phyloP scores from a whole-genome alignment of 2,888 invertebrate genomes.

The Odontocolon sp. region DNA sequence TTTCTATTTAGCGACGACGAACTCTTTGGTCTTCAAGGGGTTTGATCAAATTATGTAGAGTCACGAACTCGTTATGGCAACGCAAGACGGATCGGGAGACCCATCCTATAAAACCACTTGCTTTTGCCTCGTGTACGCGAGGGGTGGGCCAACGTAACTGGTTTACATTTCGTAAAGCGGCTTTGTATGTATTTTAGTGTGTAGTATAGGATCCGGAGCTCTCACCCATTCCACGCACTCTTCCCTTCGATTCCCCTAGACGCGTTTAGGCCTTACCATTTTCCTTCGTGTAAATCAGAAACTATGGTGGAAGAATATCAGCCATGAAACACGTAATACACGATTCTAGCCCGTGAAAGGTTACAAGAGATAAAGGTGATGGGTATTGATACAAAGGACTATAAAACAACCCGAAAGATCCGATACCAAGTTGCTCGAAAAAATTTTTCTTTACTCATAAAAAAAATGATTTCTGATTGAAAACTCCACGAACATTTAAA shows the following conservation, averaged over 20 bases:
- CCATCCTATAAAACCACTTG: constrained; percentile 75
- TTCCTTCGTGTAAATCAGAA: constrained; percentile 52
- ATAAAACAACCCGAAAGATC: constrained; percentile 28
- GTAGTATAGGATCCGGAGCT: not conserved
- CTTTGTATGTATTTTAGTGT: not conserved
- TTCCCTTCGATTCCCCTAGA: constrained; percentile 12
- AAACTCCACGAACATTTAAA: too few relatives aligned
- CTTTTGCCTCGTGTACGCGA: constrained; percentile 66
- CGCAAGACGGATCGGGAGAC: constrained; percentile 75
- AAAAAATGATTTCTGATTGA: too few relatives aligned
- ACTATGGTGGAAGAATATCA: constrained; percentile 34
- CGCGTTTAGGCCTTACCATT: constrained; percentile 37
- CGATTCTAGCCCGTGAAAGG: constrained; percentile 22
- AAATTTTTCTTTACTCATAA: too few relatives aligned
- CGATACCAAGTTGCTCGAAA: not conserved
- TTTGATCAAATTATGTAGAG: constrained; percentile 79
- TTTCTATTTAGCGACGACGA: constrained; percentile 9
- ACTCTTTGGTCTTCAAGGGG: constrained; percentile 65
- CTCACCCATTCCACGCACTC: constrained; percentile 23
- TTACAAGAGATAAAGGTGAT: constrained; percentile 46
- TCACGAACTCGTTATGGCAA: constrained; percentile 80
- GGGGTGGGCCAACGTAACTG: constrained; percentile 72
- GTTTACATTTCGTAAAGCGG: constrained; percentile 72
- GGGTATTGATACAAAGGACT: constrained; percentile 41
- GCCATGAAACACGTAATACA: constrained; percentile 36